Conservation (phyloP, 2,797 vertebrate genomes). For the Morelia viridis region DNA sequence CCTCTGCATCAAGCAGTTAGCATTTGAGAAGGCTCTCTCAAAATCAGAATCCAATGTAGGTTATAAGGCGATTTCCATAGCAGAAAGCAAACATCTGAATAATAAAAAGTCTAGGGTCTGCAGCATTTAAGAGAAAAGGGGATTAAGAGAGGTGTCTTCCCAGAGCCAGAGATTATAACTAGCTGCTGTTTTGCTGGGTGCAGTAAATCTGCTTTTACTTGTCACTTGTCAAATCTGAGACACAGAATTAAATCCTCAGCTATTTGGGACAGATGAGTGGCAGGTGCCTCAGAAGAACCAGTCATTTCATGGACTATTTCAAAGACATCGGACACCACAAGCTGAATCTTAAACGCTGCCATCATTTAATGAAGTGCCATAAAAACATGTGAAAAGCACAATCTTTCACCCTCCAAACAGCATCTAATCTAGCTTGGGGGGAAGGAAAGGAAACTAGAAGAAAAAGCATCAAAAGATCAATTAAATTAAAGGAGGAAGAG, state of each 20-base stretch:
- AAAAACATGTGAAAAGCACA: neutral
- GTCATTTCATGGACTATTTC: neutral
- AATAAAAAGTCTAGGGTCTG: conserved; percentile 4
- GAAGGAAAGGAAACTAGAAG: neutral
- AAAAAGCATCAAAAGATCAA: neutral
- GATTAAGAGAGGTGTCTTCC: conserved; percentile 49
- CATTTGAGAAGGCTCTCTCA: neutral
- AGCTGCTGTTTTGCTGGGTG: conserved; percentile 37
- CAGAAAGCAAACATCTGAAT: neutral
- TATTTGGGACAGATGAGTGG: conserved; percentile 13
- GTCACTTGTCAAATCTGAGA: conserved; percentile 43
- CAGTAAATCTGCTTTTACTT: conserved; percentile 52
- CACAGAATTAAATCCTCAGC: conserved; percentile 45
- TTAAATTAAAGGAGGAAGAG: neutral
- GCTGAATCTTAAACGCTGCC: neutral
- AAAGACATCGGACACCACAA: neutral
- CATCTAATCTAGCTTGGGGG: neutral
- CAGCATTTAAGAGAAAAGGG: conserved; percentile 43
- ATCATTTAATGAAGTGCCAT: neutral
- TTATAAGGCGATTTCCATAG: neutral
- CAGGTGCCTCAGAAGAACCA: neutral
- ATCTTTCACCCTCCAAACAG: neutral
- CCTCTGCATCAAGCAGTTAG: neutral
- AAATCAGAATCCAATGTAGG: neutral
- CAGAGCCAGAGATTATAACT: conserved; percentile 42